A percentile compares a stretch with the other conserved stretches of the same genome.
These are phyloP conservation scores for Etheostoma nigrum DNA, from an alignment of 2,797 vertebrate species.

Conservation along the genomic window DNA sequence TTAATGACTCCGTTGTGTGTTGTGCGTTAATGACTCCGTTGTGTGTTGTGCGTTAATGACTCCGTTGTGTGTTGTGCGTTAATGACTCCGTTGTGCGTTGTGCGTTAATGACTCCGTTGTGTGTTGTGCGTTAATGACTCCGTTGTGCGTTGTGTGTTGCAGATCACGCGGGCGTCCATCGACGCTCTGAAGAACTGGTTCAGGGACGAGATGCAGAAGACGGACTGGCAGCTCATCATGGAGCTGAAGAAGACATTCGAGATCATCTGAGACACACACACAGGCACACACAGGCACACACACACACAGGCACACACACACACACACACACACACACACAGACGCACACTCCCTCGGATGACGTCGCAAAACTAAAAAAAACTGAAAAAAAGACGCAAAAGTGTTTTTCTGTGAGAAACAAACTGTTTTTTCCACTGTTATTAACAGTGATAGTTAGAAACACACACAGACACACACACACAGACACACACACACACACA, in stretches of 20 bases:
- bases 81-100: too few species aligned
- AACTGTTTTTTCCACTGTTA: conserved; percentile 93
- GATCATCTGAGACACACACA: conserved; percentile 90
- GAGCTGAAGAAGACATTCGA: conserved; percentile 99
- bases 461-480: conserved; percentile 60
- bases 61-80: too few species aligned
- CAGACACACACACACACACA: not conserved
- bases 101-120: too few species aligned
- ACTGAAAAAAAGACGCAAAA: conserved; percentile 61
- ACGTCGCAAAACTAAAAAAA: not conserved
- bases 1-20: not conserved
- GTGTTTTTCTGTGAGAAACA: conserved; percentile 99
- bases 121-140: too few species aligned
- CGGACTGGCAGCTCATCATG: conserved; percentile 98
- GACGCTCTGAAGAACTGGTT: conserved; percentile 99
- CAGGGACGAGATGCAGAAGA: conserved; percentile 97
- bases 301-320: conserved; percentile 19
- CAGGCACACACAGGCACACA: conserved; percentile 9
- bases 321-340: conserved; percentile 7
- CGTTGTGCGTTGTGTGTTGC: conserved; percentile 39
- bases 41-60: too few species aligned
- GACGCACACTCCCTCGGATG: conserved; percentile 18
- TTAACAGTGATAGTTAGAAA: conserved; percentile 88
- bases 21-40: not conserved
- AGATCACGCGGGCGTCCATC: conserved; percentile 97